Evolutionary conservation across 2,113 vertebrate species (phyloP).

Genomic region (Crypturellus undulatus): DNA sequence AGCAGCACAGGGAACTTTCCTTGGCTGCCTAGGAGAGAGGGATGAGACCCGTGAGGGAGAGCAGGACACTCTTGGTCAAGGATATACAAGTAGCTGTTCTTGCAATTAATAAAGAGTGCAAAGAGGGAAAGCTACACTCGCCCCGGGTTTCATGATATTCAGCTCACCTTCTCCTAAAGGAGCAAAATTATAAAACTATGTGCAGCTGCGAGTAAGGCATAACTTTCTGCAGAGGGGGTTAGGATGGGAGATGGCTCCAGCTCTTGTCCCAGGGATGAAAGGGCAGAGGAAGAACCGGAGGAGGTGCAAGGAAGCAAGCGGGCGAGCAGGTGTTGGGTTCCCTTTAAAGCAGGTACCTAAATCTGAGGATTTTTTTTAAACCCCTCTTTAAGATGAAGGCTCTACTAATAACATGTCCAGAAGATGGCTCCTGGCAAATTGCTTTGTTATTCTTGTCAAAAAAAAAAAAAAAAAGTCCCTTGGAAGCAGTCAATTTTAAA

Average conservation of each 20-base stretch:
- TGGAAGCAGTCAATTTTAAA: conserved; percentile 94
- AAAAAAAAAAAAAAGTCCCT: conserved; percentile 84
- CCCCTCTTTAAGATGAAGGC: conserved; percentile 86
- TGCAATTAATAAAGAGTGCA: neutral
- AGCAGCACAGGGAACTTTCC: neutral
- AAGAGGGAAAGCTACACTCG: neutral
- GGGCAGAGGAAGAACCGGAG: conserved; percentile 73
- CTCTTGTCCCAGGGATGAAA: conserved; percentile 78
- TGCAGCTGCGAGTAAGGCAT: conserved; percentile 67
- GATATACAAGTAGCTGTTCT: neutral
- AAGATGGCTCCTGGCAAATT: conserved; percentile 97
- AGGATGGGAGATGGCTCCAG: conserved; percentile 66
- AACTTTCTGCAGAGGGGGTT: conserved; percentile 80
- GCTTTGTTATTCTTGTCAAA: conserved; percentile 99
- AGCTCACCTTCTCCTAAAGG: conserved; percentile 17
- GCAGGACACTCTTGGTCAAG: neutral
- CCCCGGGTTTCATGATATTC: neutral
- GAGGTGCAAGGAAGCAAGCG: conserved; percentile 41
- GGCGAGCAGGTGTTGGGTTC: conserved; percentile 61
- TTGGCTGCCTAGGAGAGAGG: neutral
- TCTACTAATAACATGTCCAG: conserved; percentile 92
- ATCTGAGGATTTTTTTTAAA: conserved; percentile 70
- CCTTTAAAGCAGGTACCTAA: conserved; percentile 80
- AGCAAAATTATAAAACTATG: conserved; percentile 69
- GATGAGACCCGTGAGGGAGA: neutral